Evolutionary conservation across 2,888 invertebrate species (phyloP).

Genomic region (Brachylomia viminalis): DNA sequence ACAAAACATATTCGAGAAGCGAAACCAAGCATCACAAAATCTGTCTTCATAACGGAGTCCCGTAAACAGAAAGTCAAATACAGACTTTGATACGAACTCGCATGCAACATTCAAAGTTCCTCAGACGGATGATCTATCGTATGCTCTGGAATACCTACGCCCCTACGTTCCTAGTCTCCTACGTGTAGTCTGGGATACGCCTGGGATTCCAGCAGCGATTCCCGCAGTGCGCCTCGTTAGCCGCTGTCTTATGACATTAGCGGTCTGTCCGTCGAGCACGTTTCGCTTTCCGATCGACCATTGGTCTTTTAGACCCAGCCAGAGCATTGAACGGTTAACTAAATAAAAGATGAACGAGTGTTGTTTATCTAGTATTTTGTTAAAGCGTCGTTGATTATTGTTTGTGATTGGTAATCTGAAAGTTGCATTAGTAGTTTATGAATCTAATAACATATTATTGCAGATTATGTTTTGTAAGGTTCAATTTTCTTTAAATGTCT

Average conservation of each 20-base stretch:
- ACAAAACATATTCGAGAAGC: background rate
- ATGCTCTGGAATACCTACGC: constrained; percentile 44
- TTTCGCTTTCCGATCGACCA: constrained; percentile 64
- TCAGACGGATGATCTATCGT: constrained; percentile 34
- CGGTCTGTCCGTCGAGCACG: constrained; percentile 71
- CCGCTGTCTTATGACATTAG: constrained; percentile 84
- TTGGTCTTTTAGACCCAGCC: constrained; percentile 64
- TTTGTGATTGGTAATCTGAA: constrained; percentile 13
- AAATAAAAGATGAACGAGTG: constrained; percentile 36
- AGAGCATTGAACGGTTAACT: constrained; percentile 64
- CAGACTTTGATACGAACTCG: constrained; percentile 25
- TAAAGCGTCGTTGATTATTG: constrained; percentile 9
- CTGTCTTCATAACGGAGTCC: constrained; percentile 15
- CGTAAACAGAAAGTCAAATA: constrained; percentile 38
- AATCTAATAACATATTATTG: background rate
- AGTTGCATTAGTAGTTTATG: background rate
- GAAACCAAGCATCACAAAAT: constrained; percentile 10
- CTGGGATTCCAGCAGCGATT: constrained; percentile 70
- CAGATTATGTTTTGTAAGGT: too few relatives aligned
- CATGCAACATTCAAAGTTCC: constrained; percentile 52
- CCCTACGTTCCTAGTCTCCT: constrained; percentile 27
- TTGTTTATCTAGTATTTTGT: constrained; percentile 39
- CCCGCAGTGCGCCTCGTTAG: constrained; percentile 81
- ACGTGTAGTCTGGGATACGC: constrained; percentile 50
- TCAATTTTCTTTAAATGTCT: background rate